Evolutionary conservation across 2,888 invertebrate genomes (phyloP).

Genomic region (Tiliacea aurago): DNA sequence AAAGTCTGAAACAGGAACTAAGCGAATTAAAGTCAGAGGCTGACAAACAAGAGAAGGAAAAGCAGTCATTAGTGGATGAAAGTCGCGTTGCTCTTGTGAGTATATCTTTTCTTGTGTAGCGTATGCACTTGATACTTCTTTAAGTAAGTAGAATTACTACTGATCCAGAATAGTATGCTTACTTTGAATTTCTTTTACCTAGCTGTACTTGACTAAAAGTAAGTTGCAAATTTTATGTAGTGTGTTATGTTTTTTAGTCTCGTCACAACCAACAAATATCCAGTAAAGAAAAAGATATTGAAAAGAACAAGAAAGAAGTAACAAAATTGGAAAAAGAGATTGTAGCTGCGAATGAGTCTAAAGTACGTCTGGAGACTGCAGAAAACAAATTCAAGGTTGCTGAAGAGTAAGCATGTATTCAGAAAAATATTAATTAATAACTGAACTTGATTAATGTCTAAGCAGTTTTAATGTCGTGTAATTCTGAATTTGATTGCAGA

Average conservation of each 20-base stretch:
- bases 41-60: conserved; percentile 82
- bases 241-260: conserved; percentile 78
- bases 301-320: conserved; percentile 90
- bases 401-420: conserved; percentile 79
- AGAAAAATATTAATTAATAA: background rate
- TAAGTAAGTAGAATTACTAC: background rate
- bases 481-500: conserved; percentile 67
- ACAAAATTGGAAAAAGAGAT: conserved; percentile 90
- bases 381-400: conserved; percentile 86
- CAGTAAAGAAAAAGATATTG: conserved; percentile 90
- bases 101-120: conserved; percentile 21
- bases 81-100: conserved; percentile 83
- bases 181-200: background rate
- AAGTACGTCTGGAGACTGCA: conserved; percentile 87
- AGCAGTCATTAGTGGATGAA: conserved; percentile 83
- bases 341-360: conserved; percentile 91
- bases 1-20: conserved; percentile 77
- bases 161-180: background rate
- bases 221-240: background rate
- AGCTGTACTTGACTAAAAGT: background rate
- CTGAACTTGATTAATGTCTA: background rate
- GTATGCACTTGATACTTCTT: background rate
- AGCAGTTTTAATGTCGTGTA: background rate
- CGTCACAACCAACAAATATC: conserved; percentile 92
- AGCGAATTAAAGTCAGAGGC: conserved; percentile 78